Evolutionary conservation across 2,797 vertebrate species (phyloP), one percentile per base, ranked within the genome.

Genomic region (Leptatherina wallacei): DNA sequence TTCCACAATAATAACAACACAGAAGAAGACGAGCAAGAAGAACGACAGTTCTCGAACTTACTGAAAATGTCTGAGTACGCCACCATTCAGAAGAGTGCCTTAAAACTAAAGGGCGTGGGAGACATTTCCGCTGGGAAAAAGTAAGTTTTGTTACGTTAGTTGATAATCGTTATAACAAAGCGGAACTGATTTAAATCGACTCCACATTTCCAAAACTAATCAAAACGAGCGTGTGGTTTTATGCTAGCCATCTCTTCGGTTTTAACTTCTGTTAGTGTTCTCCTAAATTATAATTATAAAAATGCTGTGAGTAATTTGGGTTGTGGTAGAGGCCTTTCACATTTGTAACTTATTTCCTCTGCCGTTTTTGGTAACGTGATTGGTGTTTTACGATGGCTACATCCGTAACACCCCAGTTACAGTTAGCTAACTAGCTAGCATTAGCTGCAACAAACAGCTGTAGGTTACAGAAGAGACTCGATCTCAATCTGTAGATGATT

Each of bases 1-100:
- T 27, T 6, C 0, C 14, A 4, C 3, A 0, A 4, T 20, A 51
- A 62, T 18, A 75, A 83, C 54, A 71, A 68, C 44, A 1, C 7
- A 78, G 78, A 88, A 77, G 78, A 83, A 83, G 68, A 49, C 29
- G 6, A 5, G 18, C 13, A 20, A 44, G 5, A 20, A 44, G 42
- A 44, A 44, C 18, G 33, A 16, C 18, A 3, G 5, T 61, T 42
- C n/a, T 60, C 1, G 60, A 32, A 32, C 30, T 35, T 35, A 3
- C 1, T 5, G 9, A 89, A 89, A 6, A 95, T 95, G 94, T 89
- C 94, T 0, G 94, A 95, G 6, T 94, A 95, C 67, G 61, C 3
- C 0, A 1, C 20, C 0, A 80, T 79, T 0, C 93, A 94, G 76
- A 94, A 91, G 64, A 85, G 92, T n/a, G 7, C 85, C 14, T 77